A percentile compares a stretch with the other conserved stretches of the same genome.
These are phyloP conservation scores for Drosophila ohnishii DNA, from an alignment of 1,140 invertebrate species.

Conservation along the genomic window DNA sequence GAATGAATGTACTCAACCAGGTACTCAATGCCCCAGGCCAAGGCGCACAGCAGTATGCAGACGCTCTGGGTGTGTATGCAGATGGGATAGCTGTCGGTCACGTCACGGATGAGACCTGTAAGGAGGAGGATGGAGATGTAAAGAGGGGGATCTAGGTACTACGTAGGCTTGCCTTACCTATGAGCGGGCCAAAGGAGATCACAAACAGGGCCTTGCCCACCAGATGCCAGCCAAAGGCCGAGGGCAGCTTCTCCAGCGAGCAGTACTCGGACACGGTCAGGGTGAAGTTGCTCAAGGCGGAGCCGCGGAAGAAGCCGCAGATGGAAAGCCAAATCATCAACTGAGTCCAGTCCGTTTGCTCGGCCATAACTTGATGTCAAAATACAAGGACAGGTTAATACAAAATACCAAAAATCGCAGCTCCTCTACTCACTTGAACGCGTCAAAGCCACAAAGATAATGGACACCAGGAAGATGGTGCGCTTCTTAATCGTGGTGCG, in stretches of 20 bases:
- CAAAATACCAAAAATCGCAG: neutral
- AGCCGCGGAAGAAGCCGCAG: slow-evolving; percentile 89
- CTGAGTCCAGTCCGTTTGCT: slow-evolving; percentile 86
- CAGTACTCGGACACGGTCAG: slow-evolving; percentile 90
- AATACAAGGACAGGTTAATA: neutral
- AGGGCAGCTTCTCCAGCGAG: slow-evolving; percentile 88
- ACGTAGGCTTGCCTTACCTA: slow-evolving; percentile 85
- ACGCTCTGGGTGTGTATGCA: slow-evolving; percentile 89
- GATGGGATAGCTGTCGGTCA: slow-evolving; percentile 87
- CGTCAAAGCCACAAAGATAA: slow-evolving; percentile 87
- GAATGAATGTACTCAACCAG: slow-evolving; percentile 78
- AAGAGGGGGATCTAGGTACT: neutral
- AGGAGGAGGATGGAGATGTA: neutral
- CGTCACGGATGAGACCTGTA: slow-evolving; percentile 88
- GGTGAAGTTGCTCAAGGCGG: slow-evolving; percentile 88
- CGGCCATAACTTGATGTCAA: slow-evolving; percentile 85
- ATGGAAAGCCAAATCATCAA: slow-evolving; percentile 88
- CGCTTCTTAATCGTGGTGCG: slow-evolving; percentile 87
- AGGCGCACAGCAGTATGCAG: slow-evolving; percentile 87
- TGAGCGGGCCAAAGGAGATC: slow-evolving; percentile 87
- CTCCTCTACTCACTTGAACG: slow-evolving; percentile 86
- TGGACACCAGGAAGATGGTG: slow-evolving; percentile 87
- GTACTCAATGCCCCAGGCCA: slow-evolving; percentile 88
- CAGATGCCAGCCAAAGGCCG: slow-evolving; percentile 90
- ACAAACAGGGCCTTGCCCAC: slow-evolving; percentile 90